Evolutionary conservation across 1,140 invertebrate species (phyloP).

Genomic region (Dendrolimus kikuchii): DNA sequence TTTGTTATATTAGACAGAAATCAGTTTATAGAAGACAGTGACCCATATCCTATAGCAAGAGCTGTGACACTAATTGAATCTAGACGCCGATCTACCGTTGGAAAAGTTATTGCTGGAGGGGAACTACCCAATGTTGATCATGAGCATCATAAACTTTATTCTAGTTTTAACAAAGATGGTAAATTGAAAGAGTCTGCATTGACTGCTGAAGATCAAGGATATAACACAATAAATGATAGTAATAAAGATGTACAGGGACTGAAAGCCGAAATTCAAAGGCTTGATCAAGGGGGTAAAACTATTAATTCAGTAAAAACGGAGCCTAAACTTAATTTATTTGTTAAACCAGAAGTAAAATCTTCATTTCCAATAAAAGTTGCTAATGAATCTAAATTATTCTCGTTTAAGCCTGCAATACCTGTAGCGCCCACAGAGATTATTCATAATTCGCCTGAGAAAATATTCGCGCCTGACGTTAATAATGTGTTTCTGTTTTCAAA

Average conservation of each 20-base stretch:
- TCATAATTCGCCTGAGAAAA: slow-evolving; percentile 43
- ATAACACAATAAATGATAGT: slow-evolving; percentile 56
- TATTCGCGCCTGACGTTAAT: slow-evolving; percentile 32
- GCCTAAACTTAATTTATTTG: slow-evolving; percentile 24
- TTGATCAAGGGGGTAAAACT: slow-evolving; percentile 26
- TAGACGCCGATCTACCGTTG: slow-evolving; percentile 74
- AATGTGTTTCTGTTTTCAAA: slow-evolving; percentile 56
- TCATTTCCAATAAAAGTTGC: slow-evolving; percentile 15
- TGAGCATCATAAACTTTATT: slow-evolving; percentile 72
- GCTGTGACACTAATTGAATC: slow-evolving; percentile 78
- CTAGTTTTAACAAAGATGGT: slow-evolving; percentile 79
- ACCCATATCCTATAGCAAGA: slow-evolving; percentile 74
- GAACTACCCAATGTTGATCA: slow-evolving; percentile 69
- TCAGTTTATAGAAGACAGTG: slow-evolving; percentile 73
- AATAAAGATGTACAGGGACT: slow-evolving; percentile 50
- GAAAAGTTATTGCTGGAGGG: slow-evolving; percentile 78
- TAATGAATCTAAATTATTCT: slow-evolving; percentile 27
- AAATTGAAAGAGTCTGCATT: slow-evolving; percentile 71
- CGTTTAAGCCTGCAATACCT: slow-evolving; percentile 47
- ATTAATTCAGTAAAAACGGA: slow-evolving; percentile 36
- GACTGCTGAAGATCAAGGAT: slow-evolving; percentile 72
- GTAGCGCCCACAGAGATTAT: slow-evolving; percentile 40
- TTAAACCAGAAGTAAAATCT: slow-evolving; percentile 25
- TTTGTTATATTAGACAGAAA: slow-evolving; percentile 75
- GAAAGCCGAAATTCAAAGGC: slow-evolving; percentile 42